Evolutionary conservation across 2,797 vertebrate species (phyloP).

Genomic region (Staurois parvus): DNA sequence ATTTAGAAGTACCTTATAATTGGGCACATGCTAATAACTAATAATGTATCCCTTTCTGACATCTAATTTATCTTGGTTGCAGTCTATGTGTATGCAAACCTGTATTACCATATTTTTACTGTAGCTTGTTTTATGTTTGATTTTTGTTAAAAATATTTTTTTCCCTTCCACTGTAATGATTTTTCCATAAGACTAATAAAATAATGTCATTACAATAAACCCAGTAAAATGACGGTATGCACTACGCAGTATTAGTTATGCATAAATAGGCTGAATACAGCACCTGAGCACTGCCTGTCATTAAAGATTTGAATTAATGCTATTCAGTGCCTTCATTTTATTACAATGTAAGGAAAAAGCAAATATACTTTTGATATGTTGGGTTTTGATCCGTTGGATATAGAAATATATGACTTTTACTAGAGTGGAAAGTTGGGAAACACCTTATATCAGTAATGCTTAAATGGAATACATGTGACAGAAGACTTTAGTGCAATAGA

Average conservation of each 20-base stretch:
- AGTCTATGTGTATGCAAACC: not conserved
- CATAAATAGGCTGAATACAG: constrained; percentile 10
- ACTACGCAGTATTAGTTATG: constrained; percentile 37
- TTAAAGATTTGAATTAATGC: constrained; percentile 33
- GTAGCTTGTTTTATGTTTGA: constrained; percentile 4
- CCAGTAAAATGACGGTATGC: constrained; percentile 6
- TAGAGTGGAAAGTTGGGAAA: too few species aligned
- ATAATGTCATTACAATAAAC: constrained; percentile 32
- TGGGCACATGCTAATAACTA: not conserved
- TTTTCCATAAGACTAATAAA: constrained; percentile 11
- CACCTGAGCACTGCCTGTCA: constrained; percentile 52
- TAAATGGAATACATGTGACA: too few species aligned
- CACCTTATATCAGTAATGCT: too few species aligned
- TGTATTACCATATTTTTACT: not conserved
- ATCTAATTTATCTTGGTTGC: not conserved
- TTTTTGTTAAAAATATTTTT: not conserved
- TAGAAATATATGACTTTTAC: too few species aligned
- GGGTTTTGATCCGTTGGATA: not conserved
- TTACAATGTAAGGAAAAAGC: not conserved
- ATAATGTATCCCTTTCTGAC: not conserved
- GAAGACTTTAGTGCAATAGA: too few species aligned
- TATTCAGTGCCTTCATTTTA: not conserved
- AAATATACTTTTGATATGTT: not conserved
- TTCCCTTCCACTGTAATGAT: constrained; percentile 17
- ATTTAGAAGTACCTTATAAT: not conserved